Conservation (phyloP, 1,140 invertebrate species). For the Caenorhabditis remanei region DNA sequence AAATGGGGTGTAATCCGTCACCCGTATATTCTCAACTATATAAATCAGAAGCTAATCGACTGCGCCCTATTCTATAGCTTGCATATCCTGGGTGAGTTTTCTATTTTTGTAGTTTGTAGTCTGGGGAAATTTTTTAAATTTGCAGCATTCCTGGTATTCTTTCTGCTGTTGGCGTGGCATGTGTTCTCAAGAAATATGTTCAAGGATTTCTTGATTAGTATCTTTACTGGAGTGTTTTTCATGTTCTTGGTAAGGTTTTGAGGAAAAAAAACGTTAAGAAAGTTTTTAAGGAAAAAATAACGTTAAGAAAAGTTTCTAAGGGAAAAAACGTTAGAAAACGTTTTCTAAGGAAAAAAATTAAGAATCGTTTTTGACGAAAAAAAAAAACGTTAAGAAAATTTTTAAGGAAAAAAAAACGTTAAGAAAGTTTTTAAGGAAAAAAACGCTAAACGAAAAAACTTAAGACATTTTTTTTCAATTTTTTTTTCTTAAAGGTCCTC, state of each 20-base stretch:
- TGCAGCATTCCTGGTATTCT: constrained; percentile 57
- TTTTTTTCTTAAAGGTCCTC: not conserved
- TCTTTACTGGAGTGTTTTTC: constrained; percentile 39
- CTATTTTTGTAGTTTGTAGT: not conserved
- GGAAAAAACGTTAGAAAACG: too few species aligned
- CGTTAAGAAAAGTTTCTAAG: too few species aligned
- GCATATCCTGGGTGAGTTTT: constrained; percentile 55
- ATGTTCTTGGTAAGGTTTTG: constrained; percentile 6
- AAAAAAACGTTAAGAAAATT: too few species aligned
- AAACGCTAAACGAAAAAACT: too few species aligned
- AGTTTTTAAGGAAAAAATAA: too few species aligned
- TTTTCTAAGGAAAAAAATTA: too few species aligned
- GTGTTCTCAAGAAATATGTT: constrained; percentile 52
- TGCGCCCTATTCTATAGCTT: constrained; percentile 62
- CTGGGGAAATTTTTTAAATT: not conserved
- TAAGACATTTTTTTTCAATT: too few species aligned
- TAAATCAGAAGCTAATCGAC: constrained; percentile 62
- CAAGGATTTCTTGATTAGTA: constrained; percentile 55
- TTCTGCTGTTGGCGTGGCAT: constrained; percentile 61
- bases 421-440: too few species aligned
- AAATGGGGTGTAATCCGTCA: constrained; percentile 66
- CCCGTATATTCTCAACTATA: constrained; percentile 59
- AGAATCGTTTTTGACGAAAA: too few species aligned
- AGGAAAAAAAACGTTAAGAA: too few species aligned
- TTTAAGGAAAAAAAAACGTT: too few species aligned